Evolutionary conservation across 2,888 invertebrate species (phyloP), one percentile per base, ranked within the genome.

Genomic region (Lochmaea capreae): DNA sequence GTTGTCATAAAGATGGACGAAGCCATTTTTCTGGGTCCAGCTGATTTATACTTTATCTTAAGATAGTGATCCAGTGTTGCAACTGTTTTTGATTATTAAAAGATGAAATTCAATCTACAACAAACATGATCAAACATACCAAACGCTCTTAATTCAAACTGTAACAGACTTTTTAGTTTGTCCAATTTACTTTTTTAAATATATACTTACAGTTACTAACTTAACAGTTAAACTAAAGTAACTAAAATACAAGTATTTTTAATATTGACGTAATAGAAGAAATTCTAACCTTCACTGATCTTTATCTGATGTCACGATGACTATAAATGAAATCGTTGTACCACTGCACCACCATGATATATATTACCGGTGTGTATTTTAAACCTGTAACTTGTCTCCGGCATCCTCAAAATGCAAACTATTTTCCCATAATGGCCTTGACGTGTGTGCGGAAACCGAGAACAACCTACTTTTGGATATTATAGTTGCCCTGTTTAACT

Each of bases 381-480:
- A 58, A 67, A 67, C 46, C 14, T 43, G 18, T 58, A 16, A 39
- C 57, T 57, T 16, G 52, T 66, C 61, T 10, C 62, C 43, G 67
- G 58, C 67, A 67, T 67, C 58, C 22, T 57, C 67, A 52, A 67
- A 67, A 67, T 67, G 58, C 58, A 58, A 67, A 67, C 67, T 67
- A 67, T 67, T 67, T 67, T 57, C 58, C 65, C 67, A 57, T 58
- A 57, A 67, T 57, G 67, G 22, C 67, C 67, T 67, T 67, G 42
- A 67, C 67, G 67, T 67, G 67, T 67, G 43, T 67, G 67, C 67
- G 67, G 67, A 67, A 67, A 67, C 42, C 42, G 62, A 42, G 26
- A 16, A 42, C 43, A 43, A 16, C 11, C 42, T 26, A 11, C 16
- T 42, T 42, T 6, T 16, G 62, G 18, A 62, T 16, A n/a, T 62